Evolutionary conservation across 2,888 invertebrate species (phyloP).

Genomic region (Drosophila kambysellisi): DNA sequence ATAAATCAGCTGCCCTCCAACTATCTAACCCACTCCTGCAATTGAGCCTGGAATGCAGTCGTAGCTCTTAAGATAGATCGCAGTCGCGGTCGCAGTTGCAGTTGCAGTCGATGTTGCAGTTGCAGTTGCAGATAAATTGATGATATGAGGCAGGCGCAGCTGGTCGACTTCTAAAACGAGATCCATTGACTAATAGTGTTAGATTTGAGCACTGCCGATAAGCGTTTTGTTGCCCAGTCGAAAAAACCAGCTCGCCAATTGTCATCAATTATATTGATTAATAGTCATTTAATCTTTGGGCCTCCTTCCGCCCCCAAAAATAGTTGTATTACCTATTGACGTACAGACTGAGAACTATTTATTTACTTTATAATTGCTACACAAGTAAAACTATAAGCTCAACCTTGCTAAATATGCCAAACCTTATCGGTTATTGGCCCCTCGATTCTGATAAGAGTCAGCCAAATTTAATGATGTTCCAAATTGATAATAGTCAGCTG

Average conservation of each 20-base stretch:
- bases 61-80: constrained; percentile 55
- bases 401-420: constrained; percentile 31
- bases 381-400: constrained; percentile 2
- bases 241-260: constrained; percentile 65
- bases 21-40: constrained; percentile 19
- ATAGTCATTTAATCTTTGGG: constrained; percentile 40
- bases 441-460: constrained; percentile 52
- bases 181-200: constrained; percentile 80
- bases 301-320: constrained; percentile 12
- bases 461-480: constrained; percentile 12
- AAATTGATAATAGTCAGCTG: constrained; percentile 53
- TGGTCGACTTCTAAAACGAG: constrained; percentile 45
- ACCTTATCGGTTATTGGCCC: constrained; percentile 70
- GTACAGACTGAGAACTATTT: constrained; percentile 9
- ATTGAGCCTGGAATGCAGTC: constrained; percentile 69
- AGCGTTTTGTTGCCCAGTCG: constrained; percentile 73
- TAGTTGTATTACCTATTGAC: constrained; percentile 20
- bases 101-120: constrained; percentile 14
- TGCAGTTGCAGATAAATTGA: constrained; percentile 68
- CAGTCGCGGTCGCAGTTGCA: constrained; percentile 25
- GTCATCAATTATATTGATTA: constrained; percentile 81
- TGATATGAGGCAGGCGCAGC: constrained; percentile 67
- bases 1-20: constrained; percentile 69
- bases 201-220: constrained; percentile 67
- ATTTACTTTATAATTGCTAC: constrained; percentile 33